Percentiles rank a stretch among this genome's conserved stretches.
Evolutionary conservation across 2,113 vertebrate genomes (phyloP).

Genomic region (Myxocyprinus asiaticus): DNA sequence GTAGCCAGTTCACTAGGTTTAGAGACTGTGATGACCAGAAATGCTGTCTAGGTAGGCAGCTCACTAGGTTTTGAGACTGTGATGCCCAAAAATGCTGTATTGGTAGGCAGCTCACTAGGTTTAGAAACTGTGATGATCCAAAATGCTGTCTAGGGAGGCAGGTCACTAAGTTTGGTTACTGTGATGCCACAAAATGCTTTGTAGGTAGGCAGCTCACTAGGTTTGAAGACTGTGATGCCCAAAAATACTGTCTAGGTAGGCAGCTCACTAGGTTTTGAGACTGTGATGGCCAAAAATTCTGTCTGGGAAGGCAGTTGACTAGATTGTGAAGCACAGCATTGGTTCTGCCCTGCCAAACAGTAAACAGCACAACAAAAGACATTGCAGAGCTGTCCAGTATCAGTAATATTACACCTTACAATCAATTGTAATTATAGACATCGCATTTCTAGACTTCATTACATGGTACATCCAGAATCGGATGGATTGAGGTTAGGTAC

Average conservation of each 20-base stretch:
- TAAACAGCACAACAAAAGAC: slow-evolving; percentile 10
- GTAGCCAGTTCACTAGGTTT: no score
- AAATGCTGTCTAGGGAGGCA: not conserved
- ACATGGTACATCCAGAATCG: slow-evolving; percentile 2
- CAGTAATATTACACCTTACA: slow-evolving; percentile 15
- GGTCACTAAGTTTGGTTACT: no score
- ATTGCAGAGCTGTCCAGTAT: slow-evolving; percentile 6
- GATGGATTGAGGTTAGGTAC: slow-evolving; percentile 6
- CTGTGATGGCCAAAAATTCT: not conserved
- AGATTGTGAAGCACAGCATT: not conserved
- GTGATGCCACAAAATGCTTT: no score
- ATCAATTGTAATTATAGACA: slow-evolving; percentile 39
- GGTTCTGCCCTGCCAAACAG: not conserved
- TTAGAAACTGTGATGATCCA: not conserved
- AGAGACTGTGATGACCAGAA: no score
- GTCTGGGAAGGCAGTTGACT: not conserved
- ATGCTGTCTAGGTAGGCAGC: no score
- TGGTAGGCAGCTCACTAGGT: not conserved
- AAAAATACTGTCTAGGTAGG: not conserved
- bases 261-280: not conserved
- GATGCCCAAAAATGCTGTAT: not conserved
- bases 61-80: no score
- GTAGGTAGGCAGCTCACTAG: not conserved
- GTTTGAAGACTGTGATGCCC: not conserved
- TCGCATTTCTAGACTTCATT: slow-evolving; percentile 16